Conservation (phyloP, 2,797 vertebrate species). For the Megaceryle alcyon region DNA sequence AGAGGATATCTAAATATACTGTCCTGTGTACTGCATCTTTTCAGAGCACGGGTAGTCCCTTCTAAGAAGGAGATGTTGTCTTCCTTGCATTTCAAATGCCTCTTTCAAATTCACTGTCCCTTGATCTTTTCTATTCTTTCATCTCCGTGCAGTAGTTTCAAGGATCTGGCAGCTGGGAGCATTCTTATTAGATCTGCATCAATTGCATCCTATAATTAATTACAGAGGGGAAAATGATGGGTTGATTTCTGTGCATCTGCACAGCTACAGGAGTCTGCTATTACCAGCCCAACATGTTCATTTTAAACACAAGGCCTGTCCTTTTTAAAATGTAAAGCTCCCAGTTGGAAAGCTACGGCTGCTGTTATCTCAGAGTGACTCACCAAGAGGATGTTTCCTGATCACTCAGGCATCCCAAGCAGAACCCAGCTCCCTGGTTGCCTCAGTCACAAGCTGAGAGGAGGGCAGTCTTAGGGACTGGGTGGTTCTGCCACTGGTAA, state of each 20-base stretch:
- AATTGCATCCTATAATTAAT: conserved; percentile 71
- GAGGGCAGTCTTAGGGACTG: neutral
- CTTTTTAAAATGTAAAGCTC: neutral
- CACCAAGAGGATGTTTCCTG: neutral
- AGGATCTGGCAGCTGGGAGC: conserved; percentile 56
- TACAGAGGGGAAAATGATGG: conserved; percentile 56
- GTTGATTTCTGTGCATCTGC: conserved; percentile 61
- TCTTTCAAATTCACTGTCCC: neutral
- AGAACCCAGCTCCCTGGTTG: neutral
- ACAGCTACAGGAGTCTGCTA: conserved; percentile 48
- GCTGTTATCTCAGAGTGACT: neutral
- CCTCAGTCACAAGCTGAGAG: neutral
- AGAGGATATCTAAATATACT: neutral
- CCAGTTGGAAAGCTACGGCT: neutral
- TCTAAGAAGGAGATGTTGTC: neutral
- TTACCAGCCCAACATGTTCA: conserved; percentile 10
- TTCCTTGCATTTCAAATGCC: conserved; percentile 1
- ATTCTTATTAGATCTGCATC: conserved; percentile 65
- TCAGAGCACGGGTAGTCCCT: conserved; percentile 12
- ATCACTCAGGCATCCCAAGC: neutral
- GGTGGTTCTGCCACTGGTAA: neutral
- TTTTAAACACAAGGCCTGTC: neutral
- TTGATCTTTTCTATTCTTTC: conserved; percentile 21
- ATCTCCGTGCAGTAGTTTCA: conserved; percentile 25
- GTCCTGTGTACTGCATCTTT: neutral